A percentile compares a stretch with the other conserved stretches of the same genome.
These are phyloP conservation scores for Ptiloglossa arizonensis DNA, from an alignment of 1,140 invertebrate species.

Conservation along the genomic window DNA sequence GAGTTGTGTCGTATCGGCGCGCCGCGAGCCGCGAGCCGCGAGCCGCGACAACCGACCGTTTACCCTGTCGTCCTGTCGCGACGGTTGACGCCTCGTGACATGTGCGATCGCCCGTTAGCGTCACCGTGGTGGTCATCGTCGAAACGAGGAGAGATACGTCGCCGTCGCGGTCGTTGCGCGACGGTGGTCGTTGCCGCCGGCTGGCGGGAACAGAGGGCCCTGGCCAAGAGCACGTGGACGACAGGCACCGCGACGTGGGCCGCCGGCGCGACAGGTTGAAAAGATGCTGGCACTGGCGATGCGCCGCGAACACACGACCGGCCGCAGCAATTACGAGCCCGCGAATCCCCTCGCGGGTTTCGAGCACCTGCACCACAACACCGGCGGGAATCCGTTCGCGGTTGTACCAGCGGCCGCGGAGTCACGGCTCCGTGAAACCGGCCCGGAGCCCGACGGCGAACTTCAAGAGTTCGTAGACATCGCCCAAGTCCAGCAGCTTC, in stretches of 20 bases:
- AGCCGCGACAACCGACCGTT: too few relatives aligned
- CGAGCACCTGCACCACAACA: constrained; percentile 76
- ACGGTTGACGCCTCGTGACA: constrained; percentile 62
- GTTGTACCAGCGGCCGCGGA: constrained; percentile 65
- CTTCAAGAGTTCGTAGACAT: constrained; percentile 79
- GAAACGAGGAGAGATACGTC: constrained; percentile 47
- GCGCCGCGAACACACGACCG: constrained; percentile 80
- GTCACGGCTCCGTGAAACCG: constrained; percentile 67
- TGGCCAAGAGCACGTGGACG: constrained; percentile 50
- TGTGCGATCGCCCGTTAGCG: constrained; percentile 64
- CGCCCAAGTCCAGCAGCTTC: constrained; percentile 77
- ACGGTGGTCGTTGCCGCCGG: constrained; percentile 21
- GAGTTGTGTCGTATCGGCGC: too few relatives aligned
- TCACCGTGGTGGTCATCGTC: constrained; percentile 52
- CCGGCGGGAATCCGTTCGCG: constrained; percentile 70
- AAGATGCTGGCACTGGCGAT: constrained; percentile 81
- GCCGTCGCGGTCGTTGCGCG: constrained; percentile 12
- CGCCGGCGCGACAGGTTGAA: constrained; percentile 72
- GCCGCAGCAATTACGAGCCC: constrained; percentile 78
- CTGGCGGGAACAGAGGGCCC: constrained; percentile 26
- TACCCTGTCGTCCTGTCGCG: constrained; percentile 23
- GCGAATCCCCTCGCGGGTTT: constrained; percentile 76
- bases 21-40: too few relatives aligned
- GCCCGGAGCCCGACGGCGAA: constrained; percentile 73
- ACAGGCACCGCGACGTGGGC: constrained; percentile 61